Base-by-base conservation (phyloP, 1,140 invertebrate genomes). In the Rhynchophorus ferrugineus region DNA sequence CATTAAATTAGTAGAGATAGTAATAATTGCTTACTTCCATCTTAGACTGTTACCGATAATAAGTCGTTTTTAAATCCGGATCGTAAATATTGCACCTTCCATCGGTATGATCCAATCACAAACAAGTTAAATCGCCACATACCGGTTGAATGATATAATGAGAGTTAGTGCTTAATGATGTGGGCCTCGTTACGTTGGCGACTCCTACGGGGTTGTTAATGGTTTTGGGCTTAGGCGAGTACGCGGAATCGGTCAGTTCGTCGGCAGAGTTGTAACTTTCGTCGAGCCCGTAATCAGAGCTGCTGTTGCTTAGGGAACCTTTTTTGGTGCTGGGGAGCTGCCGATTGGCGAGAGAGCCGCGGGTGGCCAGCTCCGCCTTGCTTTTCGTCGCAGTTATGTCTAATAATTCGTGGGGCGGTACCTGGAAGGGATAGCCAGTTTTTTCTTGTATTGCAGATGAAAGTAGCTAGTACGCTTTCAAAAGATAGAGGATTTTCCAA, bases 301-400 rank as follows among this genome's bases (percentile, higher is more conserved):
- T 68, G 55, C 67, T 67, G 59, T 70, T 69, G 54, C 69, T 69
- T 14, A 68, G 47, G 1, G 65, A 66, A 33, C 66, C 66, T 44
- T 69, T 71, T 58, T 71, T 72, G 5, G 57, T 59, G 38, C 70
- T 69, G 35, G 75, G 74, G 54, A 76, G 58, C 60, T 76, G 74
- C 46, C 75, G 41, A 63, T 75, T 75, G 24, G 65, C 78, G 49
- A 81, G 63, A 57, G 78, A 78, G 49, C 83, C 84, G 62, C 83
- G 73, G 60, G 76, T 83, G 3, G 82, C 91, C 54, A 96, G 73
- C 69, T 93, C 91, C 13, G 89, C 91, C 72, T 92, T 92, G 24
- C 85, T 84, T 72, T 91, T 90, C 58, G 81, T 87, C 8, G 83
- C 88, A 7, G 89, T 88, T 54, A 85, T 88, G 67, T 96, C 91